Conservation (phyloP, 1,140 invertebrate species). For the Cherax destructor region DNA sequence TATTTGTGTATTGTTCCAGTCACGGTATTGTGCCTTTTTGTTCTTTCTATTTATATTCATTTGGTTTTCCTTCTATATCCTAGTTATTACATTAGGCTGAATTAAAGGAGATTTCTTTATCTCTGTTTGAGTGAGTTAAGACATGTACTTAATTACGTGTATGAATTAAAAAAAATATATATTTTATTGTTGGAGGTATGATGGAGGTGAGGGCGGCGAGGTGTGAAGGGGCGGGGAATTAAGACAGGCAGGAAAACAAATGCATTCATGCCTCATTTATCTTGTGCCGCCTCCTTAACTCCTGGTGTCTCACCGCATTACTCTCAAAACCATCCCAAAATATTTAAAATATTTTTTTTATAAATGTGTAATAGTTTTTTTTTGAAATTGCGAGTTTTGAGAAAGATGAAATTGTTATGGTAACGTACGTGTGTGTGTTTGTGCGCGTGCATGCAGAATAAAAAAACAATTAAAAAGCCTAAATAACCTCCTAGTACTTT, state of each 20-base stretch:
- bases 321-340: background rate
- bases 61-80: too few species aligned
- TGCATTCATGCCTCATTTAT: constrained; percentile 46
- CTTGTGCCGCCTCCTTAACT: background rate
- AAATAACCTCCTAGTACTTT: too few species aligned
- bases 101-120: too few species aligned
- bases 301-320: background rate
- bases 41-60: too few species aligned
- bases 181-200: background rate
- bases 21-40: too few species aligned
- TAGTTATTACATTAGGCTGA: too few species aligned
- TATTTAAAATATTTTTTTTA: background rate
- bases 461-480: too few species aligned
- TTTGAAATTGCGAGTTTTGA: background rate
- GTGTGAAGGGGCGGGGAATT: constrained; percentile 41
- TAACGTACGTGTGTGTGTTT: background rate
- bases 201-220: constrained; percentile 8
- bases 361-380: background rate
- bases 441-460: too few species aligned
- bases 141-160: too few species aligned
- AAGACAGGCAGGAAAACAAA: constrained; percentile 47
- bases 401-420: background rate
- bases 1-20: too few species aligned
- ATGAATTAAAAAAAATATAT: background rate
- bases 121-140: too few species aligned